Conservation (phyloP, 2,113 vertebrate genomes). For the Anolis carolinensis region DNA sequence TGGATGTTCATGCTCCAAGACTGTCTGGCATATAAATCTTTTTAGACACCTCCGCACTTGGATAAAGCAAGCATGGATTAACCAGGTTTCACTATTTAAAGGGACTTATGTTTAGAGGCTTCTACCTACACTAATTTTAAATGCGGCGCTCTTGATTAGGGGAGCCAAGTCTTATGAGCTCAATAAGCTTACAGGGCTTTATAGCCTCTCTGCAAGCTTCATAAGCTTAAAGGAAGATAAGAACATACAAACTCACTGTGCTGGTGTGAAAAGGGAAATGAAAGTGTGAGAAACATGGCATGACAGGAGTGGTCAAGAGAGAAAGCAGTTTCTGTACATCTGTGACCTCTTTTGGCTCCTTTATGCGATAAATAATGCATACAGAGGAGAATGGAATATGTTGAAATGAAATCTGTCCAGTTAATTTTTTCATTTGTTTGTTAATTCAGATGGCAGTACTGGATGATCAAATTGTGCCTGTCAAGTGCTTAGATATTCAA, state of each 20-base stretch:
- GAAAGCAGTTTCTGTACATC: conserved; percentile 57
- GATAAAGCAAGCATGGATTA: conserved; percentile 72
- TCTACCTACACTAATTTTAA: conserved; percentile 65
- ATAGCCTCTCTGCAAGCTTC: conserved; percentile 67
- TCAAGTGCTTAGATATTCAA: conserved; percentile 12
- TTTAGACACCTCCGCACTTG: conserved; percentile 60
- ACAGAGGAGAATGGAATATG: conserved; percentile 50
- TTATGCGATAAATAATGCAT: conserved; percentile 56
- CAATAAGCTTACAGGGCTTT: conserved; percentile 70
- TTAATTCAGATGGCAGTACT: neutral
- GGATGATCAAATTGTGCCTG: neutral
- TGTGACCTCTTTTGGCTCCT: conserved; percentile 51
- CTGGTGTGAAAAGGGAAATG: conserved; percentile 11
- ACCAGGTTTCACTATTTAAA: conserved; percentile 69
- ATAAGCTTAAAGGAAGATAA: conserved; percentile 71
- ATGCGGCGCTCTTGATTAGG: conserved; percentile 55
- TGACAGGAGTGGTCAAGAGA: conserved; percentile 1
- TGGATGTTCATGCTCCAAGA: conserved; percentile 58
- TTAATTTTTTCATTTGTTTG: neutral
- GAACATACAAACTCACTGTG: conserved; percentile 63
- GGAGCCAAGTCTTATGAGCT: conserved; percentile 66
- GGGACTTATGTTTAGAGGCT: conserved; percentile 64
- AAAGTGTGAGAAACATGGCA: conserved; percentile 4
- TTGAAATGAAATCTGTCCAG: conserved; percentile 44
- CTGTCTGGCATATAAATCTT: conserved; percentile 63